These are phyloP conservation scores for Actenoides lindsayi DNA, from an alignment of 2,113 vertebrate genomes.

Conservation along the genomic window DNA sequence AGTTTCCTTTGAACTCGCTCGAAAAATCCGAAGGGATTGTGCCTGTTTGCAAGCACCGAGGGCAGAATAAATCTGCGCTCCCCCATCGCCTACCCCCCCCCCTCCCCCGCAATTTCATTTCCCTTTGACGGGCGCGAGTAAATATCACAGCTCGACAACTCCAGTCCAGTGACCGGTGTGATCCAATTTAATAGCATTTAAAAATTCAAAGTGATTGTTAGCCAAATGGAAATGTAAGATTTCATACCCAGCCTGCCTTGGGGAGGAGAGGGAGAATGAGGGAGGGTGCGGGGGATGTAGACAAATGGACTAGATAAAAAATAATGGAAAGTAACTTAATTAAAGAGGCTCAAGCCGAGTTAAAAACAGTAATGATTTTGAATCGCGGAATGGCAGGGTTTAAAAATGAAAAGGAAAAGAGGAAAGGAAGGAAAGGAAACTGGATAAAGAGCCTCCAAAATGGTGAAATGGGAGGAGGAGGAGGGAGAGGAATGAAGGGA, in stretches of 20 bases:
- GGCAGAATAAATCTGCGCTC: slow-evolving; percentile 51
- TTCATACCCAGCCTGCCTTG: slow-evolving; percentile 67
- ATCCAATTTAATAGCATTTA: slow-evolving; percentile 79
- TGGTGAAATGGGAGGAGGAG: slow-evolving; percentile 54
- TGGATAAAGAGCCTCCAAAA: slow-evolving; percentile 39
- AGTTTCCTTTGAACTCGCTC: slow-evolving; percentile 75
- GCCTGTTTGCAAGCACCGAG: slow-evolving; percentile 64
- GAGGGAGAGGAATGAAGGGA: slow-evolving; percentile 39
- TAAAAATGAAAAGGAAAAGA: slow-evolving; percentile 7
- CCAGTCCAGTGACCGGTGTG: slow-evolving; percentile 69
- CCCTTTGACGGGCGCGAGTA: slow-evolving; percentile 70
- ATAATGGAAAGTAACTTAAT: slow-evolving; percentile 74
- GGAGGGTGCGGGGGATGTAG: slow-evolving; percentile 55
- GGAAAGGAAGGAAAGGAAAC: neutral
- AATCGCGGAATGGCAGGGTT: slow-evolving; percentile 27
- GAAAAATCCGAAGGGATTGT: slow-evolving; percentile 65
- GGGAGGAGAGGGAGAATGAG: slow-evolving; percentile 45
- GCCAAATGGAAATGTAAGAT: slow-evolving; percentile 74
- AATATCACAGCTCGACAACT: slow-evolving; percentile 75
- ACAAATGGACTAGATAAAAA: slow-evolving; percentile 75
- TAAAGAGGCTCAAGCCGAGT: slow-evolving; percentile 62
- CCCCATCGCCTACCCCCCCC: neutral
- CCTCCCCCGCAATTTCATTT: slow-evolving; percentile 51
- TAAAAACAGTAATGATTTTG: slow-evolving; percentile 62
- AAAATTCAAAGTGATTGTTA: slow-evolving; percentile 70